Conservation (phyloP, 2,113 vertebrate species). For the Oreochromis tanganicae region DNA sequence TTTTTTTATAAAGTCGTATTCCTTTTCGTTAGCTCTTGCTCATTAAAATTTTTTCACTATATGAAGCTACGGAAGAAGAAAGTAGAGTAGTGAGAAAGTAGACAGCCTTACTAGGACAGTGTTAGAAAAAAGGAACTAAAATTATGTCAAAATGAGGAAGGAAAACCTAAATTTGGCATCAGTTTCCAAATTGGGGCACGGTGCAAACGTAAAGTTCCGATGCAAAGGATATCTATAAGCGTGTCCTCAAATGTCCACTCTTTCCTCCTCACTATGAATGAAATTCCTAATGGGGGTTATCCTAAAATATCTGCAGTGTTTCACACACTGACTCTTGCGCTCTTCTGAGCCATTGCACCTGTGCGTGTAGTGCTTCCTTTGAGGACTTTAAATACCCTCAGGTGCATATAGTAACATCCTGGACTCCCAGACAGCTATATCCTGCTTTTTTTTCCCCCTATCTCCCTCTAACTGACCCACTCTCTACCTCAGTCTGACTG, state of each 20-base stretch:
- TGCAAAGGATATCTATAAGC: neutral
- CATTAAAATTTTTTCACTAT: conserved; percentile 39
- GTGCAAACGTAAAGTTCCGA: conserved; percentile 1
- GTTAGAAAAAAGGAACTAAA: neutral
- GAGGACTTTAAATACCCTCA: conserved; percentile 49
- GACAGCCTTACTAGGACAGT: conserved; percentile 18
- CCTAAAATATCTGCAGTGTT: conserved; percentile 17
- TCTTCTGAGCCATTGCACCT: conserved; percentile 50
- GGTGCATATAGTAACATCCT: conserved; percentile 37
- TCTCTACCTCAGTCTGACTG: conserved; percentile 40
- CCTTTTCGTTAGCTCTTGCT: conserved; percentile 38
- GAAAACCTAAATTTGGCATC: conserved; percentile 16
- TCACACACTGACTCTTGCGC: neutral
- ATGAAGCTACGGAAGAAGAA: conserved; percentile 6
- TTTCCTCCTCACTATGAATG: conserved; percentile 4
- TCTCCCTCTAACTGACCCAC: conserved; percentile 3
- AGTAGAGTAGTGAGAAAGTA: conserved; percentile 3
- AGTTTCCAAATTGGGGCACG: conserved; percentile 15
- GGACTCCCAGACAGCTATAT: conserved; percentile 19
- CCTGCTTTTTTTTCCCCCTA: neutral
- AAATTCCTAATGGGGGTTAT: conserved; percentile 14
- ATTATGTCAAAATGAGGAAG: neutral
- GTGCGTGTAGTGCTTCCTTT: conserved; percentile 43
- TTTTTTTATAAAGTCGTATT: conserved; percentile 27
- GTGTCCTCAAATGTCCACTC: neutral